Evolutionary conservation across 2,113 vertebrate genomes (phyloP).

Genomic region (Chionomys nivalis): DNA sequence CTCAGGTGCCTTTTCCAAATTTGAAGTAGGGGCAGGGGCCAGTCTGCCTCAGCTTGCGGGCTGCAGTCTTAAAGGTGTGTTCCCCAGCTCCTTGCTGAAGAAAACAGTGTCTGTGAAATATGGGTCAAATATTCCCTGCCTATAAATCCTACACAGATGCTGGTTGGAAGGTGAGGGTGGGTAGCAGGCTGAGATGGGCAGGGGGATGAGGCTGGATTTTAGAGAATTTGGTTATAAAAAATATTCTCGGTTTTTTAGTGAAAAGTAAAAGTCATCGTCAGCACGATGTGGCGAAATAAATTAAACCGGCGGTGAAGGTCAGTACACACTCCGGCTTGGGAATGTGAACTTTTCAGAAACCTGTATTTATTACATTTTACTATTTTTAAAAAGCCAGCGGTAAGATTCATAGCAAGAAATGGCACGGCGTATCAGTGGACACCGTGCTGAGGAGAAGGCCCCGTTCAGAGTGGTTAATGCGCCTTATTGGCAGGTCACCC

Average conservation of each 20-base stretch:
- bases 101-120: slow-evolving; percentile 76
- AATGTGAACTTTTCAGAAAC: slow-evolving; percentile 80
- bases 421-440: slow-evolving; percentile 42
- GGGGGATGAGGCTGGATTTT: slow-evolving; percentile 32
- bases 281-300: slow-evolving; percentile 77
- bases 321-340: slow-evolving; percentile 78
- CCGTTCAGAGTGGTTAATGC: slow-evolving; percentile 75
- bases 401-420: slow-evolving; percentile 77
- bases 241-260: slow-evolving; percentile 57
- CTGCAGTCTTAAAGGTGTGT: slow-evolving; percentile 42
- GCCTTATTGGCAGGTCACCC: slow-evolving; percentile 82
- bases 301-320: slow-evolving; percentile 79
- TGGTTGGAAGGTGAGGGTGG: neutral
- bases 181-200: neutral
- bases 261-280: slow-evolving; percentile 77
- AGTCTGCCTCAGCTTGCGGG: slow-evolving; percentile 59
- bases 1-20: slow-evolving; percentile 52
- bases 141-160: slow-evolving; percentile 61
- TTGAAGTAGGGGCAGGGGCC: slow-evolving; percentile 49
- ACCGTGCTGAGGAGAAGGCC: slow-evolving; percentile 49
- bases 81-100: slow-evolving; percentile 17
- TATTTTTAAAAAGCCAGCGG: slow-evolving; percentile 78
- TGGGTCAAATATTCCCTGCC: slow-evolving; percentile 59
- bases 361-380: slow-evolving; percentile 81
- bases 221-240: slow-evolving; percentile 71